Evolutionary conservation across 2,113 vertebrate species (phyloP), one percentile per base, ranked within the genome.

Genomic region (Colaptes auratus): DNA sequence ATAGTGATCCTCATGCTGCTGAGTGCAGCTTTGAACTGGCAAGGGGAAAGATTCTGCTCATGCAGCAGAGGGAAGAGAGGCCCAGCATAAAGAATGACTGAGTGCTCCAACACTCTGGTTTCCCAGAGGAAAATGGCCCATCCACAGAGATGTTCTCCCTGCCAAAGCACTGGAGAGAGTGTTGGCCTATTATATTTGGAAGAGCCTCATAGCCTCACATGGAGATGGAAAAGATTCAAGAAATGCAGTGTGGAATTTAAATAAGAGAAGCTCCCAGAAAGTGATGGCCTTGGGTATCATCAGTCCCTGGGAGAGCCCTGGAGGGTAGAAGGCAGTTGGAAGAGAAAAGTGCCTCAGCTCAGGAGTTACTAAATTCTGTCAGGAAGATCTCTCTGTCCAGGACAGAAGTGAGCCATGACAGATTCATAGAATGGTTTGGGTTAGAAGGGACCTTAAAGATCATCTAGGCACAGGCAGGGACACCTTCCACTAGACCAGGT

Each of bases 181-280:
- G 8, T 1, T 88, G 75, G 81, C 65, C 91, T 83, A 56, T 86
- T 91, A 25, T 58, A 66, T 76, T 33, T 88, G 93, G 93, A 88
- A 92, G 64, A 92, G 63, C 70, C 75, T 76, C 84, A 88, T 1
- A 84, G 93, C 95, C 90, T 94, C 95, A 78, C 93, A 79, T 64
- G 63, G 91, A 94, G 86, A 95, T 88, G 93, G 96, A 94, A 93
- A 94, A 66, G 89, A 92, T 60, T 81, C 71, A 92, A 88, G 73
- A 60, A 90, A 79, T 60, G 48, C 82, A 92, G 61, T 0, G 3
- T 73, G 71, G 95, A 90, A 95, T 95, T 95, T 89, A 88, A 96
- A 86, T 91, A 85, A 84, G 87, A 91, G 59, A 92, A 69, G 82
- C 65, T 95, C 91, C 72, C 76, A 93, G 82, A 80, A 93, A 88